phyloP scores from a whole-genome alignment of 2,888 invertebrate genomes.

The Chesias legatella region DNA sequence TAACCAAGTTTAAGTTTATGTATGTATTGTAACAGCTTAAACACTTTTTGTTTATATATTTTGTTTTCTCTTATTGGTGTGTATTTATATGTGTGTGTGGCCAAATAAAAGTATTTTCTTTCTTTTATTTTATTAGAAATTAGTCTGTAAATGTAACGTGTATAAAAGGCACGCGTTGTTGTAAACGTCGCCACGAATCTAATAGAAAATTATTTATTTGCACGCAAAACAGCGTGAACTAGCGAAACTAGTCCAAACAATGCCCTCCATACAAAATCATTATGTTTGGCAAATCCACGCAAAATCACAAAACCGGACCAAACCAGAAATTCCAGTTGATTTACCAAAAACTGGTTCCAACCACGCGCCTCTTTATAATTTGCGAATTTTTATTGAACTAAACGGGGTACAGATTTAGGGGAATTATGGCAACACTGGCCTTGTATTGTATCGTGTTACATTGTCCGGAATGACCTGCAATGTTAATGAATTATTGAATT shows the following conservation, averaged over 20 bases:
- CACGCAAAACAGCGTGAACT: conserved; percentile 52
- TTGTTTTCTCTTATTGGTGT: too few relatives aligned
- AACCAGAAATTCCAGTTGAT: conserved; percentile 67
- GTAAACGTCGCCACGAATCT: conserved; percentile 8
- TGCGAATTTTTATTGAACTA: conserved; percentile 42
- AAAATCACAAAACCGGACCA: conserved; percentile 46
- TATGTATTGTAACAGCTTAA: too few relatives aligned
- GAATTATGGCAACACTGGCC: conserved; percentile 46
- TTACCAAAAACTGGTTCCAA: conserved; percentile 52
- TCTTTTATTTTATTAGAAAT: too few relatives aligned
- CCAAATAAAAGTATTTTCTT: too few relatives aligned
- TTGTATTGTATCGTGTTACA: conserved; percentile 44
- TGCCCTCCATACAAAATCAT: conserved; percentile 56
- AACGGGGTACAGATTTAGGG: conserved; percentile 27
- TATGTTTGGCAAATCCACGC: conserved; percentile 66
- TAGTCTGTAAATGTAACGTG: too few relatives aligned
- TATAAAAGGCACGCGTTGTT: conserved; percentile 1
- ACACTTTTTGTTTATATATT: too few relatives aligned
- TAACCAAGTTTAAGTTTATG: too few relatives aligned
- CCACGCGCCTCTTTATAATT: conserved; percentile 69
- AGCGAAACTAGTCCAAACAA: conserved; percentile 55
- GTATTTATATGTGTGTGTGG: too few relatives aligned
- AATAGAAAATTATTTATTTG: conserved; percentile 38
- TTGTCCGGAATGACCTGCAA: conserved; percentile 68
- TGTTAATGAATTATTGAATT: conserved; percentile 72